A percentile compares a stretch with the other conserved stretches of the same genome.
Conservation (phyloP, 2,888 invertebrate species). For the Melipona bicolor region DNA sequence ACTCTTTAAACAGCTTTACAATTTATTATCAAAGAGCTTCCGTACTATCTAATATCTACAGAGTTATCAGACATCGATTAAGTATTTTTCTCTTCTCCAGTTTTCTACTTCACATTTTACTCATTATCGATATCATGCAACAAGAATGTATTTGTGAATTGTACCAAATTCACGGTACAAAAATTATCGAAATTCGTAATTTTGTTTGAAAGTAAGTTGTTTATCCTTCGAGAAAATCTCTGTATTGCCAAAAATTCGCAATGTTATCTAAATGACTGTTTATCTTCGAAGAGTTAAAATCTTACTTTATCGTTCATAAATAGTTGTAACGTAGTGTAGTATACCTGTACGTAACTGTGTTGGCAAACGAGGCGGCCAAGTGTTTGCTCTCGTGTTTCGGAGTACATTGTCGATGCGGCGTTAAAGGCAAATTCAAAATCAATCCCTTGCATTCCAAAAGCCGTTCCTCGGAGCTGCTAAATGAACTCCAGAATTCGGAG, state of each 20-base stretch:
- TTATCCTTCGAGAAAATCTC: not conserved
- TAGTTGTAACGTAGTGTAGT: not conserved
- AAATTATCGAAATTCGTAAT: not conserved
- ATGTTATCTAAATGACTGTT: not conserved
- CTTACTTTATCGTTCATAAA: conserved; percentile 23
- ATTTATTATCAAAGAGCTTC: not conserved
- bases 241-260: not conserved
- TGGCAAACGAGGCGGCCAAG: conserved; percentile 85
- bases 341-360: conserved; percentile 89
- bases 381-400: conserved; percentile 83
- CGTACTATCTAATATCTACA: not conserved
- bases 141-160: not conserved
- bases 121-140: not conserved
- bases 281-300: conserved; percentile 1
- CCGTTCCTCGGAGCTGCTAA: conserved; percentile 92
- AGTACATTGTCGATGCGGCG: conserved; percentile 87
- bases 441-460: conserved; percentile 90
- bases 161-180: not conserved
- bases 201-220: not conserved
- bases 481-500: conserved; percentile 93
- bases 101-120: not conserved
- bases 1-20: not conserved
- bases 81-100: not conserved
- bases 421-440: conserved; percentile 89
- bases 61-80: not conserved